phyloP scores from a whole-genome alignment of 1,140 invertebrate species.

The Penaeus indicus region DNA sequence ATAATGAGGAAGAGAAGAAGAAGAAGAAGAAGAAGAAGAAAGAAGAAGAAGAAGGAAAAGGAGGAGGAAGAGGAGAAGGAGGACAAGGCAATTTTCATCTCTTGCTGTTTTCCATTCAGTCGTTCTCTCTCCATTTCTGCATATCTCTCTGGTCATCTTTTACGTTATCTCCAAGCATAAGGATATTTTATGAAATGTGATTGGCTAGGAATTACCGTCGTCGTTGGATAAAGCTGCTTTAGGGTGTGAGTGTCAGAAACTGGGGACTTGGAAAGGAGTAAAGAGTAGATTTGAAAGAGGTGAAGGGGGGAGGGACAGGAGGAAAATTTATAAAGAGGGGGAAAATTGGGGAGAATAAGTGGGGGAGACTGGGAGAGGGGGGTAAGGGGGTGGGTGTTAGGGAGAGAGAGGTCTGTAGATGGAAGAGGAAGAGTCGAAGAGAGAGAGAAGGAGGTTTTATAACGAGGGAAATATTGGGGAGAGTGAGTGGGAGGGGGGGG shows the following conservation, averaged over 20 bases:
- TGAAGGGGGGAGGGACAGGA: background rate
- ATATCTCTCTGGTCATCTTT: background rate
- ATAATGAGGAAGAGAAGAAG: too few species aligned
- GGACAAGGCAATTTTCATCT: too few species aligned
- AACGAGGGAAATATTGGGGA: background rate
- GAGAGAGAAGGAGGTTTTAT: slow-evolving; percentile 24
- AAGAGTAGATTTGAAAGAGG: slow-evolving; percentile 1
- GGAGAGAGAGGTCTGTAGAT: background rate
- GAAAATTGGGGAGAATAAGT: background rate
- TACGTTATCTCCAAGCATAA: background rate
- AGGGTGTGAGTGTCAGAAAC: too few species aligned
- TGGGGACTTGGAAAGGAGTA: background rate
- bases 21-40: too few species aligned
- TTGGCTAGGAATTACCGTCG: background rate
- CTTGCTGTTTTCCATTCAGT: background rate
- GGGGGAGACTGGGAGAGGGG: slow-evolving; percentile 13
- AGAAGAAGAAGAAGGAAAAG: too few species aligned
- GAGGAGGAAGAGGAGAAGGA: too few species aligned
- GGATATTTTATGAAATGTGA: too few species aligned
- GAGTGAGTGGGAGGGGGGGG: background rate
- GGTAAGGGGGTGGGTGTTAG: background rate
- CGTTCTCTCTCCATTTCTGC: background rate
- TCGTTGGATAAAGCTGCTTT: background rate
- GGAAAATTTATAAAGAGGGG: background rate
- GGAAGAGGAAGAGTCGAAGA: slow-evolving; percentile 8